Evolutionary conservation across 2,888 invertebrate species (phyloP), one percentile per base, ranked within the genome.

Genomic region (Scaptomyza polygonia): DNA sequence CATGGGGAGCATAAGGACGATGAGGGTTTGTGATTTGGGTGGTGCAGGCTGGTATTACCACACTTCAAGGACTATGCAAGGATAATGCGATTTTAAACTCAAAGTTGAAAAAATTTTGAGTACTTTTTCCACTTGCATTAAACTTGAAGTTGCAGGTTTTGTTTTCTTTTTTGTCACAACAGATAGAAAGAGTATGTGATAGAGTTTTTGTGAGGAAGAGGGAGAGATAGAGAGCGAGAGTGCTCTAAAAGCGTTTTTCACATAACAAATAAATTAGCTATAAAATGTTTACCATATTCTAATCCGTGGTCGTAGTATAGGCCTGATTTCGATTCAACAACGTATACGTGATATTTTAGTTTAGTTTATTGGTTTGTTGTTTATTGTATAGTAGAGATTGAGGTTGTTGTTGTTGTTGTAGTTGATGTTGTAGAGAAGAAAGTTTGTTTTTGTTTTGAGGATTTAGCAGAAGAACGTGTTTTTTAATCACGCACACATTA

Each of bases 261-360:
- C 76, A 80, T 70, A 65, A 81, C 65, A 85, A 68, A 82, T 88
- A 85, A 90, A 88, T 76, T 78, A 90, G 79, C 79, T 79, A 86
- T 88, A 79, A 83, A 75, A 88, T 93, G 93, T 93, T 96, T 97
- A 96, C 96, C 96, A 96, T 95, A 96, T 95, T 94, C 95, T 95
- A 93, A 96, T 96, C 96, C 96, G 95, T 93, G 96, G 96, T 94
- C 96, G 95, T 92, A 96, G 94, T 92, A 95, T 95, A 93, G 96
- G 96, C 95, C 96, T 94, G 93, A 90, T 90, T 88, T 68, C 74
- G 62, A 49, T 49, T 58, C 66, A 54, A 40, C 54, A 55, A 39
- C 58, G 42, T 21, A 47, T 61, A 68, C 75, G 82, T 57, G 45
- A 67, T 64, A 54, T 62, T 56, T 53, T 53, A 59, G 59, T 54